Base-by-base conservation (phyloP, 2,797 vertebrate genomes). In the Intellagama lesueurii region DNA sequence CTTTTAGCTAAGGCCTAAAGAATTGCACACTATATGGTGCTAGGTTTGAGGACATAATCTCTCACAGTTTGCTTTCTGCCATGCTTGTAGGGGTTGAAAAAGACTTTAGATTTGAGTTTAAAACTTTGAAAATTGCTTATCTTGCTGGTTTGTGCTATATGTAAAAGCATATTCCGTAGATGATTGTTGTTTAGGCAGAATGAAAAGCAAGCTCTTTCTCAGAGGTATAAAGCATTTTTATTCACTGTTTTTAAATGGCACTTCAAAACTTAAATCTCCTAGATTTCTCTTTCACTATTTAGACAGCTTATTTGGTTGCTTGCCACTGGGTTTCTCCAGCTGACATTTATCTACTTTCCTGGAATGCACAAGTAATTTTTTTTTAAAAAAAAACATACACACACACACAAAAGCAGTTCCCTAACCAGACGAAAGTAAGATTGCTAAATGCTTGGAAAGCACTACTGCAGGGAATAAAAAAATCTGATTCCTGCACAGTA, bases 211-310 rank as follows among this genome's bases (percentile, higher is more conserved):
- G 83, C 40, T 81, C 6, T 56, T 19, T 92, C 90, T 30, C 83
- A 89, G 88, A 94, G 7, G 86, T 86, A 93, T 85, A 64, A 93
- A 92, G 69, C 77, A 60, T 81, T 90, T 94, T 94, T 90, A 87
- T 91, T 94, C 80, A 81, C 40, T 72, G 5, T 85, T 93, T 95
- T 87, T 91, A 88, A 93, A 92, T 3, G 68, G 73, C 76, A 93
- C 66, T 89, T 93, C 49, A 91, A 92, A 92, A 60, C 44, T 85
- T 89, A 86, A 88, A 91, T 90, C 30, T 93, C 81, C 60, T 89
- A 85, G 87, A 89, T 94, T 91, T 91, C 73, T 30, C 11, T 89
- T 89, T 92, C 78, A 85, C 35, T 91, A 0, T 90, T 91, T 92
- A 91, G 80, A 75, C 78, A 80, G 75, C 87, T 90, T 92, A 90